Percentiles rank a stretch among this genome's conserved stretches.
These are phyloP conservation scores for Palaemon carinicauda DNA, from an alignment of 1,140 invertebrate species.

Conservation along the genomic window DNA sequence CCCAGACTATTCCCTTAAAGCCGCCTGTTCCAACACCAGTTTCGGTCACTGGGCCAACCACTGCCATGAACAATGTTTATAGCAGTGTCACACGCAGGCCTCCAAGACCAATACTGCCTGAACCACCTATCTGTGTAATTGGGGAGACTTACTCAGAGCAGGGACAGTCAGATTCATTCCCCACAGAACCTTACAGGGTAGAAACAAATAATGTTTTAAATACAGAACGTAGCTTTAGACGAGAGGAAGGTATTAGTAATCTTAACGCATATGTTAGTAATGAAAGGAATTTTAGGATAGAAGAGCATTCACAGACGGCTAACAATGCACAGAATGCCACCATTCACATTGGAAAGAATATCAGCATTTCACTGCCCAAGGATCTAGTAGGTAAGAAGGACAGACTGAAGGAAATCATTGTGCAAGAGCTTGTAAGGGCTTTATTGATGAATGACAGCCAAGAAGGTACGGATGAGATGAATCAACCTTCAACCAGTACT, in stretches of 20 bases:
- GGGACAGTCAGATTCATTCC: neutral
- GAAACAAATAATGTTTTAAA: neutral
- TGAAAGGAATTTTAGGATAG: neutral
- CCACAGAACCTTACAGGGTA: no score
- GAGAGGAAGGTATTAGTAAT: conserved; percentile 1
- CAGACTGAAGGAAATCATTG: conserved; percentile 54
- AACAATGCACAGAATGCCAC: conserved; percentile 31
- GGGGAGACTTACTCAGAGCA: conserved; percentile 13
- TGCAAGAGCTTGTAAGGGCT: conserved; percentile 51
- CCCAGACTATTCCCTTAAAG: conserved; percentile 23
- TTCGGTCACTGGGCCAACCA: neutral
- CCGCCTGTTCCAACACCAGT: conserved; percentile 10
- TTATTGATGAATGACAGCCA: conserved; percentile 56
- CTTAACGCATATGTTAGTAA: neutral
- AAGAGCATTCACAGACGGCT: neutral
- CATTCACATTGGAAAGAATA: conserved; percentile 53
- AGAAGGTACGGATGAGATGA: neutral
- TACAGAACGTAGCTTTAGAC: neutral
- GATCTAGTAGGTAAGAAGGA: conserved; percentile 55
- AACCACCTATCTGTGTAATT: conserved; percentile 14
- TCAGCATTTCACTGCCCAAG: conserved; percentile 54
- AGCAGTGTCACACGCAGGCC: conserved; percentile 1
- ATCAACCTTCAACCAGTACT: conserved; percentile 33
- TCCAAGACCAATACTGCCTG: conserved; percentile 3
- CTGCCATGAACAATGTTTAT: conserved; percentile 16